Evolutionary conservation across 2,113 vertebrate species (phyloP), one percentile per base, ranked within the genome.

Genomic region (Brachirus orientalis): DNA sequence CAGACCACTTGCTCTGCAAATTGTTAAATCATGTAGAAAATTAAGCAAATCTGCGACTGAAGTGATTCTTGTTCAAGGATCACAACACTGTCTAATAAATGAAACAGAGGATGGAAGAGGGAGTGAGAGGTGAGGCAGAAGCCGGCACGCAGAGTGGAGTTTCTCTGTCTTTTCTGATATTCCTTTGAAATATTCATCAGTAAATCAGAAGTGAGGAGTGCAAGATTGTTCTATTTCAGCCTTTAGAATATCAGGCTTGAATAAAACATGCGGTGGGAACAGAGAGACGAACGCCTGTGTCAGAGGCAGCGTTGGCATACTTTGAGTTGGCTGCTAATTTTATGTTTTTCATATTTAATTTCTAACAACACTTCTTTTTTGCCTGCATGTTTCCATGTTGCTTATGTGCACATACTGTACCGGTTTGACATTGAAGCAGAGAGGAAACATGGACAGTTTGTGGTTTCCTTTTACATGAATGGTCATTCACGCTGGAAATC

Each of bases 21-120:
- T 89, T 91, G 89, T 91, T 90, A 89, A 91, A 91, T 91, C 86
- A 89, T 86, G 86, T 80, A 84, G 87, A 90, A 91, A 91, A 91
- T 88, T 71, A 89, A 80, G 84, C 82, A 88, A 88, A 91, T 85
- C 76, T 86, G 80, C 76, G 74, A 47, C 82, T 84, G 86, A 83
- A 86, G 75, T 73, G 79, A 80, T 72, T 74, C 80, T 75, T 69
- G 70, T 77, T 45, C 57, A 46, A 74, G 63, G 12, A 75, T 83
- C 88, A 77, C 59, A 54, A 84, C 75, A 77, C 80, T 80, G 76
- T 80, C 79, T 78, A 82, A 79, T 85, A 74, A 77, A 75, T 55
- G 28, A 44, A 41, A 44, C 53, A 61, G 58, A 64, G 64, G 77
- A 61, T 20, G 70, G 47, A 70, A 61, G 79, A 41, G 14, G 10